Base-by-base conservation (phyloP, 2,888 invertebrate genomes). In the Theristus sp. region DNA sequence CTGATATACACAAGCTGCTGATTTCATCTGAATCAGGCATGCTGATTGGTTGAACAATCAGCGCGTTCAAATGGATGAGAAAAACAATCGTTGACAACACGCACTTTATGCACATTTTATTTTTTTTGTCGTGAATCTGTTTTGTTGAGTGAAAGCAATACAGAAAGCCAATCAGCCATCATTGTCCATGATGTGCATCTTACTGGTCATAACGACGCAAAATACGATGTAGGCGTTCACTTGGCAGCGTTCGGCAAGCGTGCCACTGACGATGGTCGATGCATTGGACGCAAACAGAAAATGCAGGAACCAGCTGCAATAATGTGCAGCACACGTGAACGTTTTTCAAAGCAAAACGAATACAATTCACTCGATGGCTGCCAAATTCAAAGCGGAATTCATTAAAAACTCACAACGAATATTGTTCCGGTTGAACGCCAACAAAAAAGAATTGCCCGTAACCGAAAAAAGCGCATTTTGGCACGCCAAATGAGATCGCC, bases 251-350 rank as follows among this genome's bases (percentile, higher is more conserved):
- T 80, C 81, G 0, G 80, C 81, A 46, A 81, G 75, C 1, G 80
- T 78, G 1, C 81, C 79, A 0, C 78, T 78, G 10, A 80, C 75
- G 57, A 80, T 79, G 29, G 80, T 81, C 28, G 80, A 77, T 0
- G 80, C 77, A 0, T 80, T 80, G n/a, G 80, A 80, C 0, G 80
- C 80, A 65, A 80, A 80, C 24, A 78, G 76, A 66, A 77, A 79
- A 69, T 81, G 80, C 10, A 54, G 24, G 28, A 54, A 54, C 54
- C 54, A 54, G 28, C 54, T 54, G 54, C 6, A 52, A 52, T 24
- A 25, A 52, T 52, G 52, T 52, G 3, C 25, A 52, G n/a, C 22
- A 25, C 22, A n/a, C n/a, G n/a, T n/a, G n/a, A n/a, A n/a, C n/a
- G n/a, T n/a, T n/a, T n/a, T n/a, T n/a, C n/a, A n/a, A n/a, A n/a